A percentile compares a stretch with the other conserved stretches of the same genome.
These are phyloP conservation scores for Hesperophylax magnus DNA, from an alignment of 1,140 invertebrate species.

Conservation along the genomic window DNA sequence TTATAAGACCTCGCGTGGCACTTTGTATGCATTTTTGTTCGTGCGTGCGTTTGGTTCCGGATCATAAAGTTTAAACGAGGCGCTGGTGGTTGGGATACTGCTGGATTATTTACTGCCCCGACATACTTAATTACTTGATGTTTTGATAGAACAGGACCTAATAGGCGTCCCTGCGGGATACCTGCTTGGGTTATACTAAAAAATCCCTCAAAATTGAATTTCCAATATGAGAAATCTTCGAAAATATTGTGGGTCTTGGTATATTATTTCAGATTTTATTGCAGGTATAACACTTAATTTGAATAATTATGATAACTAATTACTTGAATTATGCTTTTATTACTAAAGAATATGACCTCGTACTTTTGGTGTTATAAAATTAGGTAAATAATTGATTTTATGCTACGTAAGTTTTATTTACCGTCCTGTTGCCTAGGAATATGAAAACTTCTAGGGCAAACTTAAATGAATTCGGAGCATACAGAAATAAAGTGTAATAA, in stretches of 20 bases:
- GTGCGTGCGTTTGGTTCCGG: constrained; percentile 34
- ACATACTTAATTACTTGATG: constrained; percentile 23
- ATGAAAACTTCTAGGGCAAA: no score
- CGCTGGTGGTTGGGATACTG: constrained; percentile 4
- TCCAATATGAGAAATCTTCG: not conserved
- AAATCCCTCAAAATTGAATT: not conserved
- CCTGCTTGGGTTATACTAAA: not conserved
- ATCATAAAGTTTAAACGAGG: constrained; percentile 32
- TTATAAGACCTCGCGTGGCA: constrained; percentile 19
- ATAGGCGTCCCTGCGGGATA: constrained; percentile 9
- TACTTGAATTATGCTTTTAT: no score
- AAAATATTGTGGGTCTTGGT: not conserved
- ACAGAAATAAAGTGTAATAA: not conserved
- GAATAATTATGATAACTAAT: no score
- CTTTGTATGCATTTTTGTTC: constrained; percentile 33
- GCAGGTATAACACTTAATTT: not conserved
- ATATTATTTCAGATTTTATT: not conserved
- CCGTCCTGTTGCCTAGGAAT: no score
- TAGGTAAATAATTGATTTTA: no score
- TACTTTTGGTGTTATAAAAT: no score
- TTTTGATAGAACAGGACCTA: constrained; percentile 8
- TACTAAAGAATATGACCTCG: no score
- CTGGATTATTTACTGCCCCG: constrained; percentile 10
- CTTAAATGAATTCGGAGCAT: no score
- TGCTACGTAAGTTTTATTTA: no score